Base-by-base conservation (phyloP, 2,113 vertebrate species). In the Oryctolagus cuniculus region DNA sequence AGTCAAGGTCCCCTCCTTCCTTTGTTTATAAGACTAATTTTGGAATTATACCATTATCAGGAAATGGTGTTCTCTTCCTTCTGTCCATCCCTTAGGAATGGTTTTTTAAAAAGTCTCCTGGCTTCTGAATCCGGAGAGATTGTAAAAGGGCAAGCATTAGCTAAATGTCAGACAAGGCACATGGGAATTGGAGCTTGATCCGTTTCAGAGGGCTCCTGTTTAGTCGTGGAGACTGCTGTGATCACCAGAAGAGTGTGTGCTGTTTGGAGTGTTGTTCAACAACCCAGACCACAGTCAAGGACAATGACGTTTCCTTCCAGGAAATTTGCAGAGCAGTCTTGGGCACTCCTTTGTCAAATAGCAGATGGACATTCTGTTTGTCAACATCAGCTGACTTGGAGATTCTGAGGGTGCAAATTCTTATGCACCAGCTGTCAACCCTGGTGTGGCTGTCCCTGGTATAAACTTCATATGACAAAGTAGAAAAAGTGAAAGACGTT, bases 11-110 rank as follows among this genome's bases (percentile, higher is more conserved):
- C 34, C 87, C 95, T 96, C 91, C 86, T 27, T 92, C 82, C 80
- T 97, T 97, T 96, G 95, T 96, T 96, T 95, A 17, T 80, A 79
- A 89, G 72, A 67, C 94, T 97, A 96, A 97, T 96, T 97, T 97
- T 97, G 94, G 97, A 96, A 95, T 96, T 58, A 83, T 27, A 89
- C 4, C 66, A 67, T 80, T 86, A 96, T 93, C 95, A 95, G 96
- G 96, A 97, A 97, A 96, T 87, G 49, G 90, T 80, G n/a, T 84
- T 92, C 95, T 95, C 82, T 96, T 97, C 95, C 95, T 97, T 97
- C 95, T 96, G 88, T 95, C 94, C 77, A 95, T 97, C 91, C 82
- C 91, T 94, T 89, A 96, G 92, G 90, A 94, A 77, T 86, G 22
- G 29, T 88, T 90, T 80, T 93, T 86, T 70, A 25, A 2, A 55